Evolutionary conservation across 2,888 invertebrate species (phyloP).

Genomic region (Linhomoeus sp.): DNA sequence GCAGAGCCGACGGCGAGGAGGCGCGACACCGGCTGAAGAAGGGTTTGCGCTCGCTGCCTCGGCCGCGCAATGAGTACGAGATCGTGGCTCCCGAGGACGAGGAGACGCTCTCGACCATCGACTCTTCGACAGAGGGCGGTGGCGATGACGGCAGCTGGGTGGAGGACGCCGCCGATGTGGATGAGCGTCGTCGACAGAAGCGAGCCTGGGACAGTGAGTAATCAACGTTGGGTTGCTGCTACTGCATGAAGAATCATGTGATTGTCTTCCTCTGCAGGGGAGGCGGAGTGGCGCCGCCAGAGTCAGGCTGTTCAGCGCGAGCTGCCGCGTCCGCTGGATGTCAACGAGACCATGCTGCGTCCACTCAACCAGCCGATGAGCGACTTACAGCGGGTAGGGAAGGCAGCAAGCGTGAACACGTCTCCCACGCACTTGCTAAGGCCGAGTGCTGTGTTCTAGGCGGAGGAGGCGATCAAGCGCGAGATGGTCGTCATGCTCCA

Average conservation of each 20-base stretch:
- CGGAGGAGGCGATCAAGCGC: slow-evolving; percentile 80
- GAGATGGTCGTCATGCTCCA: slow-evolving; percentile 92
- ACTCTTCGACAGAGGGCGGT: neutral
- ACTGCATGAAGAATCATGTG: too few relatives aligned
- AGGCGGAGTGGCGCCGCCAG: slow-evolving; percentile 49
- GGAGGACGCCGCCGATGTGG: slow-evolving; percentile 22
- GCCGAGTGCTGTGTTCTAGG: slow-evolving; percentile 34
- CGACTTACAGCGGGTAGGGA: slow-evolving; percentile 51
- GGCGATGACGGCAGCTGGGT: slow-evolving; percentile 11
- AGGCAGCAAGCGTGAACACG: too few relatives aligned
- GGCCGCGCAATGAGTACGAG: slow-evolving; percentile 90
- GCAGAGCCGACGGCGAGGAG: slow-evolving; percentile 1
- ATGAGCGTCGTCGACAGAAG: slow-evolving; percentile 8
- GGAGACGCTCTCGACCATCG: slow-evolving; percentile 2
- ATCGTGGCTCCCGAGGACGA: slow-evolving; percentile 70
- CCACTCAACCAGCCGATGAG: slow-evolving; percentile 55
- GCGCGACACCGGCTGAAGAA: slow-evolving; percentile 49
- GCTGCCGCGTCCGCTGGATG: slow-evolving; percentile 61
- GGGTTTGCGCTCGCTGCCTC: slow-evolving; percentile 58
- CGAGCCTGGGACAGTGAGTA: too few relatives aligned
- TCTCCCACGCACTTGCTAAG: too few relatives aligned
- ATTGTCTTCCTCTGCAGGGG: slow-evolving; percentile 31
- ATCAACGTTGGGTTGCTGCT: too few relatives aligned
- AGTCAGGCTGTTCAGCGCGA: slow-evolving; percentile 67
- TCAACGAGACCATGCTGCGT: slow-evolving; percentile 59